Percentiles rank a stretch among this genome's conserved stretches.
Evolutionary conservation across 2,888 invertebrate species (phyloP).

Genomic region (Andrena flavipes): DNA sequence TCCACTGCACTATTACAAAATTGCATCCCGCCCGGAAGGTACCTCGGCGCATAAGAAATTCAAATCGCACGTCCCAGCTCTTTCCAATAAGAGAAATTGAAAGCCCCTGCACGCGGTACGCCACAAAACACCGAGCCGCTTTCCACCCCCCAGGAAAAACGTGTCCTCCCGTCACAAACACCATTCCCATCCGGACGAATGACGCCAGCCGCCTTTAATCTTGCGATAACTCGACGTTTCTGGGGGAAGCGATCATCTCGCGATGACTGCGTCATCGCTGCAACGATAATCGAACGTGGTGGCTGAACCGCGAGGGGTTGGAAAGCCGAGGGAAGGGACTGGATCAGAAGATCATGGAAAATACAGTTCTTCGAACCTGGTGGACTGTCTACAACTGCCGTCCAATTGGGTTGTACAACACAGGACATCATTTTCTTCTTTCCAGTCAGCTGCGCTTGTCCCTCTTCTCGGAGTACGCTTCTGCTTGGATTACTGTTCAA

Average conservation of each 20-base stretch:
- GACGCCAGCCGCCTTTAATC: constrained; percentile 36
- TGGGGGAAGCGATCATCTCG: constrained; percentile 28
- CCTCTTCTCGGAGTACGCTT: too few relatives aligned
- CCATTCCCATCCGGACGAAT: constrained; percentile 8
- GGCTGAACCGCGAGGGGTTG: not conserved
- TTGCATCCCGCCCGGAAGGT: not conserved
- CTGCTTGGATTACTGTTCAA: constrained; percentile 1
- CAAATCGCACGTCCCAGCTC: not conserved
- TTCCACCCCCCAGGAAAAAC: constrained; percentile 1
- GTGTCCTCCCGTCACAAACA: constrained; percentile 8
- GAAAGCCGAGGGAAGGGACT: not conserved
- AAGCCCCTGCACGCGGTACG: not conserved
- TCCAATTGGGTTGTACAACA: not conserved
- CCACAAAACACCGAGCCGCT: constrained; percentile 14
- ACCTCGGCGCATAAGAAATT: not conserved
- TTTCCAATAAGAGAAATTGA: constrained; percentile 30
- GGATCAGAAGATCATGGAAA: constrained; percentile 7
- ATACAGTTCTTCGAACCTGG: constrained; percentile 17
- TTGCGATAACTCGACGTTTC: constrained; percentile 28
- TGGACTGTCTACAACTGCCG: constrained; percentile 9
- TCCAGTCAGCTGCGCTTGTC: too few relatives aligned
- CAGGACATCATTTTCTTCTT: too few relatives aligned
- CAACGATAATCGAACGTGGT: constrained; percentile 32
- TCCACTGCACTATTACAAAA: not conserved
- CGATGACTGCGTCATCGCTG: constrained; percentile 29